phyloP scores from a whole-genome alignment of 2,113 vertebrate genomes.

The Varanus komodoensis region DNA sequence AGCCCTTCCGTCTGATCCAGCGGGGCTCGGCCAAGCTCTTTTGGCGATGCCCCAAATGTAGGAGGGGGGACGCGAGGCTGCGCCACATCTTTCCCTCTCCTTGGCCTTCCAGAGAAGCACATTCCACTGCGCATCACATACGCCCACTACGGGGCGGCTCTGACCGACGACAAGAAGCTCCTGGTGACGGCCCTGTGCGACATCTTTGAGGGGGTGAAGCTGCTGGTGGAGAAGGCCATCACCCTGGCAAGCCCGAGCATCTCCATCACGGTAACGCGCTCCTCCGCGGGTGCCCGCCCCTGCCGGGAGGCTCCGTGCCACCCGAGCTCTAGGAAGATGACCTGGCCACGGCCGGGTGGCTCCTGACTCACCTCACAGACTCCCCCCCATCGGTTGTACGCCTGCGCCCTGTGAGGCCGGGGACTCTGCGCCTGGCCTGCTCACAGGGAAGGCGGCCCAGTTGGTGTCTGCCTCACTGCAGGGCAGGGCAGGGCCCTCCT shows the following conservation, averaged over 20 bases:
- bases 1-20: no score
- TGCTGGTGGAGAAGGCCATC: conserved; percentile 82
- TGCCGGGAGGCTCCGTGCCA: background rate
- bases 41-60: background rate
- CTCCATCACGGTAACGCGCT: conserved; percentile 74
- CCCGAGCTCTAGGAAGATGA: no score
- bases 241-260: conserved; percentile 79
- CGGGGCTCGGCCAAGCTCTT: no score
- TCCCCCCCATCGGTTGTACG: no score
- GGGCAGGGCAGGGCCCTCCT: no score
- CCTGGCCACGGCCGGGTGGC: background rate
- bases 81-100: background rate
- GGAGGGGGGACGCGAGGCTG: background rate
- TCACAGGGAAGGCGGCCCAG: no score
- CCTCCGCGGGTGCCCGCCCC: background rate
- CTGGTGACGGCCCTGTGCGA: conserved; percentile 82
- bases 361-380: background rate
- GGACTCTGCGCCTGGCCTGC: no score
- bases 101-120: conserved; percentile 77
- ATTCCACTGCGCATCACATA: conserved; percentile 82
- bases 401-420: no score
- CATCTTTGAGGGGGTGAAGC: conserved; percentile 68
- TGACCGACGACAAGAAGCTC: conserved; percentile 83
- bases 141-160: conserved; percentile 75
- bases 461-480: no score